A percentile compares a stretch with the other conserved stretches of the same genome.
These are phyloP conservation scores for Plagodis dolabraria DNA, from an alignment of 2,888 invertebrate genomes.

Conservation along the genomic window DNA sequence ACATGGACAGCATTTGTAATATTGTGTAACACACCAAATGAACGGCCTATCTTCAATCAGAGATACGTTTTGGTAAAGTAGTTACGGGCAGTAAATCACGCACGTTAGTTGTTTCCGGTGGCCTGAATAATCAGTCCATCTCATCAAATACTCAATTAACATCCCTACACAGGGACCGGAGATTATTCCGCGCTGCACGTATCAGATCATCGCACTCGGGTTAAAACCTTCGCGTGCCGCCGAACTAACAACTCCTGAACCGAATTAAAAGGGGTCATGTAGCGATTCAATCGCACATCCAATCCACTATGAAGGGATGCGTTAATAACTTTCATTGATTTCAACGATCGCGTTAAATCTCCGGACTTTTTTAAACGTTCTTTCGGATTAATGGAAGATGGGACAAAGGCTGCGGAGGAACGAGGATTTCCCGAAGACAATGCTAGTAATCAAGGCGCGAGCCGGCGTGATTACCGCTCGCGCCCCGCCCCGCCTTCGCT, in stretches of 20 bases:
- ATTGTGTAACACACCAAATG: constrained; percentile 12
- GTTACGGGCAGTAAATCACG: constrained; percentile 14
- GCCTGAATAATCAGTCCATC: constrained; percentile 60
- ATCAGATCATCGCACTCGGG: constrained; percentile 58
- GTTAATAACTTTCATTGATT: constrained; percentile 51
- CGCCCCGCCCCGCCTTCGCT: constrained; percentile 28
- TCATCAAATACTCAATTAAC: constrained; percentile 69
- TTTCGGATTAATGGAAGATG: constrained; percentile 53
- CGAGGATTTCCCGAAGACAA: constrained; percentile 70
- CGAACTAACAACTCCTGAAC: constrained; percentile 44
- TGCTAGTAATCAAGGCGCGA: constrained; percentile 68
- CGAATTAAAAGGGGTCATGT: constrained; percentile 60
- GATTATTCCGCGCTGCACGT: constrained; percentile 55
- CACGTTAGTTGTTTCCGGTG: constrained; percentile 36
- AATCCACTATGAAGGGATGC: constrained; percentile 54
- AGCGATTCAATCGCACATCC: constrained; percentile 63
- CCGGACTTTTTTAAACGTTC: constrained; percentile 51
- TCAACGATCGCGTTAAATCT: constrained; percentile 35
- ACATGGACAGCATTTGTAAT: constrained; percentile 28
- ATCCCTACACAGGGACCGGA: constrained; percentile 63
- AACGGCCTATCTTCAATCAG: background rate
- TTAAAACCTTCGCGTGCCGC: constrained; percentile 56
- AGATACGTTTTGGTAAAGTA: constrained; percentile 14
- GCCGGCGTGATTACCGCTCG: constrained; percentile 56
- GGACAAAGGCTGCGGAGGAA: constrained; percentile 66